Evolutionary conservation across 2,888 invertebrate species (phyloP).

Genomic region (Timema cristinae): DNA sequence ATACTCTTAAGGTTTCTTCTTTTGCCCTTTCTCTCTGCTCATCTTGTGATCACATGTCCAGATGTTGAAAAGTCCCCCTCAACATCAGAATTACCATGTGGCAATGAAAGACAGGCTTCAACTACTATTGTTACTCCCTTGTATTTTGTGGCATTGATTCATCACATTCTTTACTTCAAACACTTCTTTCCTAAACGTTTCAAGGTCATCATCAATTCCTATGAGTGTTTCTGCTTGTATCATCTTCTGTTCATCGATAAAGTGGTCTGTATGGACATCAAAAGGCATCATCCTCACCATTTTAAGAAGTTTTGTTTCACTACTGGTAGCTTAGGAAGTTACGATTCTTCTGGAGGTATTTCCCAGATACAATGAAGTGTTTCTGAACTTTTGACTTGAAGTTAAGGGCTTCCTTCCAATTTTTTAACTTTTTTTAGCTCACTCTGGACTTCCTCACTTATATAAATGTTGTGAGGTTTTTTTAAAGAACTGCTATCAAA

Average conservation of each 20-base stretch:
- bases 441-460: constrained; percentile 6
- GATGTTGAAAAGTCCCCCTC: no score
- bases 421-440: constrained; percentile 15
- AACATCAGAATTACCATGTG: no score
- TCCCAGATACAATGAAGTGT: constrained; percentile 11
- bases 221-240: background rate
- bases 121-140: no score
- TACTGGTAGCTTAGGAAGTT: background rate
- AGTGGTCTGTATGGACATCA: constrained; percentile 10
- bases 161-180: no score
- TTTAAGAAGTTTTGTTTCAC: background rate
- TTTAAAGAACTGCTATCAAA: constrained; percentile 9
- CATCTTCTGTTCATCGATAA: constrained; percentile 1
- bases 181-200: no score
- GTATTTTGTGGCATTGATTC: no score
- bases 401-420: background rate
- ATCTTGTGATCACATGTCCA: no score
- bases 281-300: background rate
- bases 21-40: no score
- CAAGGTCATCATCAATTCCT: background rate
- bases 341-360: constrained; percentile 14
- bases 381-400: constrained; percentile 10
- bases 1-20: no score
- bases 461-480: constrained; percentile 1
- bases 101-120: no score